Conservation (phyloP, 2,888 invertebrate species). For the Heliconius erato region DNA sequence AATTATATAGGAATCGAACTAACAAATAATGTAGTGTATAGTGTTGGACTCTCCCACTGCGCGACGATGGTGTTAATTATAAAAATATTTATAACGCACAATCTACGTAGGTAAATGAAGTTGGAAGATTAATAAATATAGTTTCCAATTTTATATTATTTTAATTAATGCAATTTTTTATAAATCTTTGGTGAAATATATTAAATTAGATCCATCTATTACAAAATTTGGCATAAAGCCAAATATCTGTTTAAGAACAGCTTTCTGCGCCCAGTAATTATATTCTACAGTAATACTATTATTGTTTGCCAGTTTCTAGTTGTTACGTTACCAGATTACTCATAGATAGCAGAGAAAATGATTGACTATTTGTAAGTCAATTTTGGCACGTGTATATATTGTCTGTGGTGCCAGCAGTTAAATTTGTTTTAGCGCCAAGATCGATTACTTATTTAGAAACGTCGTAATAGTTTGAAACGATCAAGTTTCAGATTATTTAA, state of each 20-base stretch:
- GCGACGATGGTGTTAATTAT: no score
- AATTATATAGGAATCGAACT: no score
- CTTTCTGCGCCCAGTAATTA: constrained; percentile 14
- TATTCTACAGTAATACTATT: not conserved
- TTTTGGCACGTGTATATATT: constrained; percentile 25
- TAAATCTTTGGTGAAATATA: not conserved
- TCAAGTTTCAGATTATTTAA: constrained; percentile 9
- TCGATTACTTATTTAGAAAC: constrained; percentile 6
- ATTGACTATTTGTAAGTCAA: constrained; percentile 19
- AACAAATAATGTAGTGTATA: no score
- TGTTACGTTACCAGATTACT: constrained; percentile 20
- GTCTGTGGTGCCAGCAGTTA: constrained; percentile 14
- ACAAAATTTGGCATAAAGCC: constrained; percentile 12
- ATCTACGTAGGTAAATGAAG: no score
- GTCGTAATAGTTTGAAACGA: not conserved
- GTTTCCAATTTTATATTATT: no score
- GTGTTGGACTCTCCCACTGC: no score
- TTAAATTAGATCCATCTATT: not conserved
- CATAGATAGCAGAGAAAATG: constrained; percentile 20
- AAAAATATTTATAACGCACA: no score
- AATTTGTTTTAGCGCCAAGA: constrained; percentile 36
- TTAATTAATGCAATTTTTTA: not conserved
- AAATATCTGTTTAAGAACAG: not conserved
- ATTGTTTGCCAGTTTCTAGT: constrained; percentile 23
- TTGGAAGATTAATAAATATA: no score